phyloP scores from a whole-genome alignment of 2,888 invertebrate genomes.

The Drosophila niveifrons region DNA sequence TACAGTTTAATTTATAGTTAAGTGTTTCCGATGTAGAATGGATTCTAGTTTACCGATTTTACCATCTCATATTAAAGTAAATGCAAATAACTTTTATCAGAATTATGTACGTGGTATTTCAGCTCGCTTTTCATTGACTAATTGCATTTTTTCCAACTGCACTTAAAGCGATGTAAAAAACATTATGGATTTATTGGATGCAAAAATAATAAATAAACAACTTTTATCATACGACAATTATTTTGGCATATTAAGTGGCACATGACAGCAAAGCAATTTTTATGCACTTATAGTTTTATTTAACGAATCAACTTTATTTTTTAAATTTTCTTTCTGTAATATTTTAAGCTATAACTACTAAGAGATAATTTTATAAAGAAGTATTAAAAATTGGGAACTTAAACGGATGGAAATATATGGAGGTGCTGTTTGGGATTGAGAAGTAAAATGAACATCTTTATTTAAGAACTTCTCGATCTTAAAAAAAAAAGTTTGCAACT shows the following conservation, averaged over 20 bases:
- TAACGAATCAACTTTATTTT: background rate
- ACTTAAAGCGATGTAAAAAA: conserved; percentile 29
- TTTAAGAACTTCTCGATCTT: too few species aligned
- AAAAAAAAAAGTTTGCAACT: too few species aligned
- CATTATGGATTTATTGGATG: conserved; percentile 11
- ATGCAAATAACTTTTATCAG: too few species aligned
- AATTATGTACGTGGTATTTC: background rate
- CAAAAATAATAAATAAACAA: conserved; percentile 39
- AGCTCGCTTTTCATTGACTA: background rate
- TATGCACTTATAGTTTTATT: background rate
- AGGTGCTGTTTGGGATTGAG: too few species aligned
- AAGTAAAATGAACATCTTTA: too few species aligned
- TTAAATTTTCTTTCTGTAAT: background rate
- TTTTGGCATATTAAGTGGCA: conserved; percentile 36
- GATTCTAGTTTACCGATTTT: too few species aligned
- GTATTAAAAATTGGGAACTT: too few species aligned
- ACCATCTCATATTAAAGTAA: too few species aligned
- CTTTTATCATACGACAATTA: conserved; percentile 38
- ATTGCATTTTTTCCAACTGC: conserved; percentile 1
- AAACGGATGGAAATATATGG: too few species aligned
- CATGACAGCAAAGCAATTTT: conserved; percentile 13
- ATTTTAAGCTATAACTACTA: background rate
- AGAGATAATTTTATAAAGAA: background rate
- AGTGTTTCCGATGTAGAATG: too few species aligned
- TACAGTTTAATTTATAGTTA: too few species aligned